These are phyloP conservation scores for Sericinus montela DNA, from an alignment of 2,888 invertebrate species.

Conservation along the genomic window DNA sequence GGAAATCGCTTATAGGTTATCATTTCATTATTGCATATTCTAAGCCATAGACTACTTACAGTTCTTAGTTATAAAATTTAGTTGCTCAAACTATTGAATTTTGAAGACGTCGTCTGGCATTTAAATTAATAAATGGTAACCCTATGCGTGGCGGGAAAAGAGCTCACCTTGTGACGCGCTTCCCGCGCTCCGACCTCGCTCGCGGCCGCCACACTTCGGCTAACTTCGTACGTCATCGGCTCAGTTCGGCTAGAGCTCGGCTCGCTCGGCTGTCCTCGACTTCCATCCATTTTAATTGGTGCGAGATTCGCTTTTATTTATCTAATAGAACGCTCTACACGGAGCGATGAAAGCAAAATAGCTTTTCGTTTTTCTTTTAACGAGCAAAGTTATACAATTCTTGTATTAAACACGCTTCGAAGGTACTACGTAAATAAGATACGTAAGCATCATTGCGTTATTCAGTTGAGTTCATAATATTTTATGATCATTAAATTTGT, in stretches of 20 bases:
- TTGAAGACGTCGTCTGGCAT: too few relatives aligned
- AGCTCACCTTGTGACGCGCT: slow-evolving; percentile 70
- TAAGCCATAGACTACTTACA: too few relatives aligned
- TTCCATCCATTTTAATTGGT: slow-evolving; percentile 45
- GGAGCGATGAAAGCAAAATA: slow-evolving; percentile 29
- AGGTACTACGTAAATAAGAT: background rate
- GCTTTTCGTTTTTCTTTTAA: slow-evolving; percentile 18
- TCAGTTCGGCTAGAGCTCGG: slow-evolving; percentile 38
- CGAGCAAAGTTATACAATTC: slow-evolving; percentile 18
- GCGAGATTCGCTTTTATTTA: slow-evolving; percentile 43
- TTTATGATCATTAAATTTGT: background rate
- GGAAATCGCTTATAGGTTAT: too few relatives aligned
- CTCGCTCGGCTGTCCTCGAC: slow-evolving; percentile 35
- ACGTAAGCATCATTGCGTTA: background rate
- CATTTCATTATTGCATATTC: too few relatives aligned
- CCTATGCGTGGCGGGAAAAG: slow-evolving; percentile 62
- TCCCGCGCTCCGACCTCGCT: slow-evolving; percentile 69
- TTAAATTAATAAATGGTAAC: slow-evolving; percentile 15
- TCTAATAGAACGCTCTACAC: slow-evolving; percentile 26
- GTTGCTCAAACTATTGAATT: too few relatives aligned
- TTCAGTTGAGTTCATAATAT: too few relatives aligned
- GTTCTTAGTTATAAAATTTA: too few relatives aligned
- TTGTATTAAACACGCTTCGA: background rate
- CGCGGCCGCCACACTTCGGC: slow-evolving; percentile 56
- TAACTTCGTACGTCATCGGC: background rate